Evolutionary conservation across 2,113 vertebrate genomes (phyloP).

Genomic region (Petrocephalus zakoni): DNA sequence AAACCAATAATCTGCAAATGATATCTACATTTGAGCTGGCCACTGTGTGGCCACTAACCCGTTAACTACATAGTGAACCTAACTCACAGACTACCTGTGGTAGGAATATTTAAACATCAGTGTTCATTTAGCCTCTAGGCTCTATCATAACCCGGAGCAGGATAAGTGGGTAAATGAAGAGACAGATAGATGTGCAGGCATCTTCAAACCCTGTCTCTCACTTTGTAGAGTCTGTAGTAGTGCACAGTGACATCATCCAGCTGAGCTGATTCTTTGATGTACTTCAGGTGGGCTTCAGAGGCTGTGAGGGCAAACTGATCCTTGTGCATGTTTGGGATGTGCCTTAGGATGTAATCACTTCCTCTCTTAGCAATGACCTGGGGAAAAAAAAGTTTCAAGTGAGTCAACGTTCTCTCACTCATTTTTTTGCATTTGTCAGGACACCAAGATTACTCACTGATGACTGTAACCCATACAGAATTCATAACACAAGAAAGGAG

Average conservation of each 20-base stretch:
- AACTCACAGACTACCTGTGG: not conserved
- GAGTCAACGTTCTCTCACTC: not conserved
- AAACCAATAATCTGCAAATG: not conserved
- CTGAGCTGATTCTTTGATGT: slow-evolving; percentile 90
- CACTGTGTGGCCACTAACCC: not conserved
- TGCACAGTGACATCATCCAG: slow-evolving; percentile 94
- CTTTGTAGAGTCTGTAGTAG: slow-evolving; percentile 95
- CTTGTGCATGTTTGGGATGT: slow-evolving; percentile 97
- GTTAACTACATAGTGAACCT: not conserved
- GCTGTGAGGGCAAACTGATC: slow-evolving; percentile 95
- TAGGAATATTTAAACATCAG: slow-evolving; percentile 7
- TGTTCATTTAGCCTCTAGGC: no score
- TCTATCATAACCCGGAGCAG: not conserved
- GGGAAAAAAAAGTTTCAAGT: slow-evolving; percentile 21
- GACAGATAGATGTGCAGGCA: not conserved
- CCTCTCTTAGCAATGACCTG: slow-evolving; percentile 95
- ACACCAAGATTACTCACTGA: not conserved
- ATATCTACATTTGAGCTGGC: not conserved
- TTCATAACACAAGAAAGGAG: not conserved
- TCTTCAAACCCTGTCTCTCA: slow-evolving; percentile 42
- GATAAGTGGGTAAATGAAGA: not conserved
- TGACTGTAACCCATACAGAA: not conserved
- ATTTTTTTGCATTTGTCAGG: not conserved
- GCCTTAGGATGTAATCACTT: slow-evolving; percentile 92
- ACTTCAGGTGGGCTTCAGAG: slow-evolving; percentile 90